Percentiles rank a stretch among this genome's conserved stretches.
Evolutionary conservation across 2,888 invertebrate genomes (phyloP).

Genomic region (Ornithoptera alexandrae): DNA sequence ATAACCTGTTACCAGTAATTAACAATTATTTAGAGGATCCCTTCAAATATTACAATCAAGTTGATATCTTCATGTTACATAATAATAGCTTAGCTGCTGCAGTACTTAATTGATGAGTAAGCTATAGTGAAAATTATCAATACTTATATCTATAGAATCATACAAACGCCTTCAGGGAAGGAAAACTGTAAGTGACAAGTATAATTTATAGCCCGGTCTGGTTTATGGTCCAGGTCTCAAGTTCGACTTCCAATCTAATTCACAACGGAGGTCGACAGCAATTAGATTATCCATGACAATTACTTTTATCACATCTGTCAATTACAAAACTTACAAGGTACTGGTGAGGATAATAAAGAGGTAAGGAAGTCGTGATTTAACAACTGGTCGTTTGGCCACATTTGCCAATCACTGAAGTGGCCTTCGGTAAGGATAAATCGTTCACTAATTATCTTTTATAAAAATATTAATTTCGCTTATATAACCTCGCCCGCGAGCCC

Average conservation of each 20-base stretch:
- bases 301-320: slow-evolving; percentile 5
- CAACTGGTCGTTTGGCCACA: not conserved
- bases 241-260: slow-evolving; percentile 23
- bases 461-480: not conserved
- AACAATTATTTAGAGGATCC: no score
- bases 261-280: slow-evolving; percentile 14
- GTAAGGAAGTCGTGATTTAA: not conserved
- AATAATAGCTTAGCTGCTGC: no score
- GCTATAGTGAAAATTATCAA: no score
- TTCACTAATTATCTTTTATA: no score
- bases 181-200: slow-evolving; percentile 22
- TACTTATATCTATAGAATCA: no score
- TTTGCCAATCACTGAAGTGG: not conserved
- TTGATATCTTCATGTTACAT: no score
- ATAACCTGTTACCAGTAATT: no score
- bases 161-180: not conserved
- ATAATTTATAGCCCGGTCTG: slow-evolving; percentile 23
- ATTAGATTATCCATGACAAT: not conserved
- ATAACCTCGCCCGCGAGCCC: slow-evolving; percentile 5
- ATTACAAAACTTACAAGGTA: not conserved
- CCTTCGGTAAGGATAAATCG: no score
- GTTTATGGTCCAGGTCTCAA: slow-evolving; percentile 15
- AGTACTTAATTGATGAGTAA: no score
- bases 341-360: not conserved
- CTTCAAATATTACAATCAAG: no score